Evolutionary conservation across 2,113 vertebrate species (phyloP), one percentile per base, ranked within the genome.

Genomic region (Stigmatopora argus): DNA sequence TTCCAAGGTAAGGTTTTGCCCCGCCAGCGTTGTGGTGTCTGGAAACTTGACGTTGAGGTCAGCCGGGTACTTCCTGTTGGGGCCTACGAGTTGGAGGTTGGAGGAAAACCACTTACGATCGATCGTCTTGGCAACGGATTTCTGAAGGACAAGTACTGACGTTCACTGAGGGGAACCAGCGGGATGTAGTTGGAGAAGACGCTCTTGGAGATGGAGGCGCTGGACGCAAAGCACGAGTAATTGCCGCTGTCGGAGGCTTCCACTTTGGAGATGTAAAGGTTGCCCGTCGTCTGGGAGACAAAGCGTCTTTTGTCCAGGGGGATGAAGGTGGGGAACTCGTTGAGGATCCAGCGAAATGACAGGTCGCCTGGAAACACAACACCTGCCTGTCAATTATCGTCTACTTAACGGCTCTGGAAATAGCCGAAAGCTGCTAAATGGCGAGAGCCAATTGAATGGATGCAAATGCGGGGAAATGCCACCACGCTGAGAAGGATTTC

Each of bases 151-250:
- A 76, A 66, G 65, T 81, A 92, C 95, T 94, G 87, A 98, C 97
- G 90, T 72, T 95, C 96, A 0, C 91, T 71, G 73, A 90, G 87
- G 0, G 95, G 94, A 73, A 96, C 92, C 61, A 99, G 93, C 2
- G 95, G 93, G 67, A 97, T 99, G 83, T 95, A 97, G 90, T 94
- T 98, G 91, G 95, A 98, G 89, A 99, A 98, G 12, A 99, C 97
- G 10, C 95, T 99, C 88, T 99, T 99, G 26, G 97, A 93, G 71
- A 98, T 96, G 9, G 95, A 96, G 23, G 90, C 91, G 75, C 96
- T 98, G 73, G 94, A 94, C 2, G 94, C 93, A 47, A 98, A 96
- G 82, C 97, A 99, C 1, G 97, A 97, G 70, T 98, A 99, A 91
- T 98, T 98, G 77, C 96, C 96, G 26, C 86, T 93, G 85, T 98